phyloP scores from a whole-genome alignment of 92 coral and sea anemone genomes.

The Isaurus tuberculatus region DNA sequence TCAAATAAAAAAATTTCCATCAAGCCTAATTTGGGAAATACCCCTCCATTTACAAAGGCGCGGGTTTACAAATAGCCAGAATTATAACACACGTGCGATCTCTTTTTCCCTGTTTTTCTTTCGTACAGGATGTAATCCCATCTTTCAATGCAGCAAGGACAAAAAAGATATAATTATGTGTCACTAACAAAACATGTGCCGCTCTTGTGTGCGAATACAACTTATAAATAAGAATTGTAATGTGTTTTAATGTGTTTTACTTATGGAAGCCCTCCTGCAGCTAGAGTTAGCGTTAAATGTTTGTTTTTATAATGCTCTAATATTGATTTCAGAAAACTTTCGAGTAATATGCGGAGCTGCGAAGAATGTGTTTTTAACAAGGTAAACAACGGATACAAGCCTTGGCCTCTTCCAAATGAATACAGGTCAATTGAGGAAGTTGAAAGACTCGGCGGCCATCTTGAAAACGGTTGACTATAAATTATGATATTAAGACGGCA shows the following conservation, averaged over 20 bases:
- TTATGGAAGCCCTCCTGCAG: slow-evolving; percentile 34
- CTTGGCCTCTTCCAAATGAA: background rate
- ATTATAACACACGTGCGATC: background rate
- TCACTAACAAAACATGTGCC: background rate
- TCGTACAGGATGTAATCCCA: background rate
- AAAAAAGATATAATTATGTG: background rate
- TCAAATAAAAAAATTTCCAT: background rate
- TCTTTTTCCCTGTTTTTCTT: background rate
- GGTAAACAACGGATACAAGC: background rate
- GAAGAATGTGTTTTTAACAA: background rate
- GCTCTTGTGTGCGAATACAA: background rate
- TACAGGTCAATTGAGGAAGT: background rate
- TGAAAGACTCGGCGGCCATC: no score
- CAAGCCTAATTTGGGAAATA: background rate
- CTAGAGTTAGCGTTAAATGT: background rate
- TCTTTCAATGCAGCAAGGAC: background rate
- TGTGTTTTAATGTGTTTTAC: slow-evolving; percentile 9
- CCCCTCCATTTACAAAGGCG: background rate
- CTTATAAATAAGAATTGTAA: slow-evolving; percentile 3
- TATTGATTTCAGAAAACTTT: background rate
- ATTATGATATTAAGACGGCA: no score
- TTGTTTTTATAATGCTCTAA: slow-evolving; percentile 30
- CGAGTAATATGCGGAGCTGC: slow-evolving; percentile 4
- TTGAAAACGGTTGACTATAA: no score
- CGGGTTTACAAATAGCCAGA: background rate